A percentile compares a stretch with the other conserved stretches of the same genome.
phyloP scores from a whole-genome alignment of 2,797 vertebrate genomes.

The Thalassophryne amazonica region DNA sequence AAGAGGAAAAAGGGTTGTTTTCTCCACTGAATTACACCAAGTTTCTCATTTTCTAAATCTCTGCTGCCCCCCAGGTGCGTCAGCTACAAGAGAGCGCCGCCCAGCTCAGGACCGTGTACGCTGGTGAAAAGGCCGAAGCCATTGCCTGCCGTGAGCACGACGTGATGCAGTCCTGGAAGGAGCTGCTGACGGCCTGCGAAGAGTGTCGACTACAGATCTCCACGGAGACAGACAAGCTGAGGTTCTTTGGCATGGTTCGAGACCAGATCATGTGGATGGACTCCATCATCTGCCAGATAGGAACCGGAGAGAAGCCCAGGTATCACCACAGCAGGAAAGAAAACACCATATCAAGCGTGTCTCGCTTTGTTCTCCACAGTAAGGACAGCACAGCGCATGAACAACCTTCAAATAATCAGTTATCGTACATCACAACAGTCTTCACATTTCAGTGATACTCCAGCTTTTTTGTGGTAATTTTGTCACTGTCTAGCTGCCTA shows the following conservation, averaged over 20 bases:
- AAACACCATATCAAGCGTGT: no score
- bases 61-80: conserved; percentile 74
- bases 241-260: conserved; percentile 84
- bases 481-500: no score
- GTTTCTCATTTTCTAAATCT: neutral
- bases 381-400: no score
- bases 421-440: no score
- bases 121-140: conserved; percentile 90
- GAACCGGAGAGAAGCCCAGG: conserved; percentile 91
- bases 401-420: no score
- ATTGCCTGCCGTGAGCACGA: conserved; percentile 90
- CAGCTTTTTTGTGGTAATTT: no score
- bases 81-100: conserved; percentile 92
- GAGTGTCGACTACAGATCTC: conserved; percentile 91
- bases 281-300: conserved; percentile 88
- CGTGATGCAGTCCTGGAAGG: conserved; percentile 90
- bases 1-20: no score
- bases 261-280: conserved; percentile 96
- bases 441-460: no score
- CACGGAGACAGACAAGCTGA: conserved; percentile 87
- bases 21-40: no score
- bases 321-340: conserved; percentile 37
- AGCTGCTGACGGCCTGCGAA: conserved; percentile 88
- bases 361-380: no score
- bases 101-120: conserved; percentile 92